Base-by-base conservation (phyloP, 1,140 invertebrate species). In the Platorchestia sp. region DNA sequence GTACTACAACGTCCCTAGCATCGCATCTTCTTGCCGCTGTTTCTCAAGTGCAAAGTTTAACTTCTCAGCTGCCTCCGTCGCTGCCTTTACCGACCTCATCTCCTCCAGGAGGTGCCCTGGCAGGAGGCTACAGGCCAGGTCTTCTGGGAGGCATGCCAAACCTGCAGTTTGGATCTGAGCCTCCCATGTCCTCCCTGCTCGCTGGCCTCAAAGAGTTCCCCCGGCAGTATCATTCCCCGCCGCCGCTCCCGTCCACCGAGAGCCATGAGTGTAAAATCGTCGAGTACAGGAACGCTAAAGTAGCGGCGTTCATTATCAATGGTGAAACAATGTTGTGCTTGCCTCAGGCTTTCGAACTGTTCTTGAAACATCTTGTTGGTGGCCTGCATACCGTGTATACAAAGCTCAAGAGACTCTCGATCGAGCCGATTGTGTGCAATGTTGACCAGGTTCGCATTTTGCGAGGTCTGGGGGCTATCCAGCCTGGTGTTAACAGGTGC, bases 361-460 rank as follows among this genome's bases (percentile, higher is more conserved):
- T 99, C 97, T 98, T 99, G 44, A 99, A 99, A 97, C 99, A 99
- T 97, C 98, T 99, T 96, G 99, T 99, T 95, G 99, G 99, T 95
- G 99, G 99, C 87, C 97, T 99, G 96, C 99, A 99, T 97, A 99
- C 99, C 47, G 99, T 99, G 96, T 99, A 99, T 97, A 99, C 99
- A 22, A 99, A 99, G 97, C 98, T 99, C 96, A 99, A 99, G 97
- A 98, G 99, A 96, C 98, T 99, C 97, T 99, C 99, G 98, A 99
- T 99, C 97, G 98, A 99, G 96, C 99, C 99, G 95, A 98, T 99
- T 96, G 99, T 99, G 97, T 99, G 99, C 98, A 99, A 99, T 97
- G 99, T 99, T 97, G 99, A 99, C 97, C 99, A 99, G 97, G 99
- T 99, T 96, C 98, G 99, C 97, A 99, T 99, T 97, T 98, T 99